phyloP scores from a whole-genome alignment of 2,888 invertebrate genomes.

The Brachyopa scutellaris region DNA sequence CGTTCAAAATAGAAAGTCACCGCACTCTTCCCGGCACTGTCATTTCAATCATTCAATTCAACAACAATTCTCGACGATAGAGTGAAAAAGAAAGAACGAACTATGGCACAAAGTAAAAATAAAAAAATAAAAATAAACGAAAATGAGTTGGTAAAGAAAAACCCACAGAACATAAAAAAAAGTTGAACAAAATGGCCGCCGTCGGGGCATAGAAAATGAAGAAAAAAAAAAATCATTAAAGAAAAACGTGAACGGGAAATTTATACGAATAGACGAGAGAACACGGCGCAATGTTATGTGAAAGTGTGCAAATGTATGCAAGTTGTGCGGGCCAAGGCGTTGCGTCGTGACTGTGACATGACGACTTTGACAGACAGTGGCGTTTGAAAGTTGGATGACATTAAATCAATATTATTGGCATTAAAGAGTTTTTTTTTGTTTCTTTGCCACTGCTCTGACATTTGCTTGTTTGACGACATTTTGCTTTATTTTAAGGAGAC shows the following conservation, averaged over 20 bases:
- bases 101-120: constrained; percentile 1
- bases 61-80: constrained; percentile 21
- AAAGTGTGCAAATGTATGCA: constrained; percentile 59
- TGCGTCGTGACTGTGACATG: constrained; percentile 29
- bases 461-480: too few relatives aligned
- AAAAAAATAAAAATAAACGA: constrained; percentile 8
- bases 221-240: constrained; percentile 30
- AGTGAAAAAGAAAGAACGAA: constrained; percentile 20
- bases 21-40: constrained; percentile 35
- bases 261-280: constrained; percentile 56
- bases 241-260: constrained; percentile 67
- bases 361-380: constrained; percentile 31
- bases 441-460: too few relatives aligned
- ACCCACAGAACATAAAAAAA: constrained; percentile 31
- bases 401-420: neutral
- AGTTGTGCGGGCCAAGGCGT: constrained; percentile 49
- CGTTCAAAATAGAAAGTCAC: constrained; percentile 46
- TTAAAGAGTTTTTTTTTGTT: neutral
- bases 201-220: constrained; percentile 39
- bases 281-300: constrained; percentile 54
- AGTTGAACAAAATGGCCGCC: constrained; percentile 64
- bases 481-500: too few relatives aligned
- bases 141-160: constrained; percentile 51
- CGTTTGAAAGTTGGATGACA: constrained; percentile 43
- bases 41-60: constrained; percentile 54